Percentiles rank a stretch among this genome's conserved stretches.
phyloP scores from a whole-genome alignment of 2,113 vertebrate genomes.

The Campylomormyrus tamandua region DNA sequence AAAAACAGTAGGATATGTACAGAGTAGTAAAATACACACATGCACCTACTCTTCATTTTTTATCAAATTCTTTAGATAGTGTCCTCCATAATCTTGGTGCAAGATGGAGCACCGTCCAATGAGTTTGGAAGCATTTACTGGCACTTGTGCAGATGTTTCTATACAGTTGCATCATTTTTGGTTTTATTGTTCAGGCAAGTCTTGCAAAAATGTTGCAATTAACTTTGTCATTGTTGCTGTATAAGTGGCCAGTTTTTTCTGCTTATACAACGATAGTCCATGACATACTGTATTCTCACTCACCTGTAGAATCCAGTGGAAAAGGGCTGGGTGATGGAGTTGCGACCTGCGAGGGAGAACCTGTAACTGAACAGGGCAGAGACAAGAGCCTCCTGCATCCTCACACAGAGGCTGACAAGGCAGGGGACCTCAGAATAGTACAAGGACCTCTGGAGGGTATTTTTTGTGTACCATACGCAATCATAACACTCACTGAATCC shows the following conservation, averaged over 20 bases:
- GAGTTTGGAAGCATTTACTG: too few relatives aligned
- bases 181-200: not conserved
- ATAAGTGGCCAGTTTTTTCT: not conserved
- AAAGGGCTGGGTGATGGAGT: constrained; percentile 47
- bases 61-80: not conserved
- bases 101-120: too few relatives aligned
- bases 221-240: not conserved
- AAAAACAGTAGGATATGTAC: too few relatives aligned
- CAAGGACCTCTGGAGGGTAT: constrained; percentile 60
- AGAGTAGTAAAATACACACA: too few relatives aligned
- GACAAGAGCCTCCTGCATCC: constrained; percentile 68
- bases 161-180: too few relatives aligned
- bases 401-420: constrained; percentile 64
- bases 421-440: constrained; percentile 62
- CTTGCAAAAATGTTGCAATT: not conserved
- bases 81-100: too few relatives aligned
- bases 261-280: not conserved
- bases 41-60: not conserved
- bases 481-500: not conserved
- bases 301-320: not conserved
- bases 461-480: not conserved
- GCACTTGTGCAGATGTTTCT: too few relatives aligned
- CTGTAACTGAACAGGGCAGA: constrained; percentile 65
- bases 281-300: not conserved
- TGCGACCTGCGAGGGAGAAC: constrained; percentile 70